Evolutionary conservation across 2,888 invertebrate genomes (phyloP).

Genomic region (Hirtodrosophila trivittata): DNA sequence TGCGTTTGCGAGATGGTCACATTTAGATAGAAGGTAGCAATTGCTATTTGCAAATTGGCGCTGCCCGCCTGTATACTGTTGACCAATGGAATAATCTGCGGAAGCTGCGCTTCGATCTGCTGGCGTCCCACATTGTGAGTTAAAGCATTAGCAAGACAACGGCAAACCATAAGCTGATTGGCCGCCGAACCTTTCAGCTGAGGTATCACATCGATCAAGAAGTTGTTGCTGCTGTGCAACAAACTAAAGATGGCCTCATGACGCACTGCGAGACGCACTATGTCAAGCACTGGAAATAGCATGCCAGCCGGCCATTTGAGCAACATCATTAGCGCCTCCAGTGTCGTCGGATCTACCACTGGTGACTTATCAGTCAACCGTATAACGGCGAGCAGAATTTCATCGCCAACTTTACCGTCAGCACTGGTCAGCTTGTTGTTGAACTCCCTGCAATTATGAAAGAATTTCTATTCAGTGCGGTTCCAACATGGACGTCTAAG

Average conservation of each 20-base stretch:
- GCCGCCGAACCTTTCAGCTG: slow-evolving; percentile 83
- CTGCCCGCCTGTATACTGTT: slow-evolving; percentile 80
- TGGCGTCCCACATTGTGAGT: slow-evolving; percentile 84
- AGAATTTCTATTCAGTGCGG: too few species aligned
- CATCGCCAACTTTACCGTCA: slow-evolving; percentile 76
- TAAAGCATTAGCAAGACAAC: slow-evolving; percentile 93
- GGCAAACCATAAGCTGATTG: slow-evolving; percentile 91
- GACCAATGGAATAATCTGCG: slow-evolving; percentile 68
- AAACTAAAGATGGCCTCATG: slow-evolving; percentile 87
- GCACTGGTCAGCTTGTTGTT: slow-evolving; percentile 85
- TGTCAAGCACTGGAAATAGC: slow-evolving; percentile 94
- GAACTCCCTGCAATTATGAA: slow-evolving; percentile 86
- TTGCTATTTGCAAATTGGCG: slow-evolving; percentile 83
- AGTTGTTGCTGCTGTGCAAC: slow-evolving; percentile 84
- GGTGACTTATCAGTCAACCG: slow-evolving; percentile 85
- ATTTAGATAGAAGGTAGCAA: slow-evolving; percentile 83
- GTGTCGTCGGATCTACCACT: slow-evolving; percentile 83
- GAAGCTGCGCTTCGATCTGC: slow-evolving; percentile 71
- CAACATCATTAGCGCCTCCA: slow-evolving; percentile 77
- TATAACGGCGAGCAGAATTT: slow-evolving; percentile 84
- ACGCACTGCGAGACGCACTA: slow-evolving; percentile 92
- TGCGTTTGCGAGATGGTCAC: slow-evolving; percentile 76
- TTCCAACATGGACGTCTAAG: too few species aligned
- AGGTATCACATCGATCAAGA: slow-evolving; percentile 83
- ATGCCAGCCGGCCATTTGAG: slow-evolving; percentile 86